Base-by-base conservation (phyloP, 2,888 invertebrate species). In the Metallyticus violacea region DNA sequence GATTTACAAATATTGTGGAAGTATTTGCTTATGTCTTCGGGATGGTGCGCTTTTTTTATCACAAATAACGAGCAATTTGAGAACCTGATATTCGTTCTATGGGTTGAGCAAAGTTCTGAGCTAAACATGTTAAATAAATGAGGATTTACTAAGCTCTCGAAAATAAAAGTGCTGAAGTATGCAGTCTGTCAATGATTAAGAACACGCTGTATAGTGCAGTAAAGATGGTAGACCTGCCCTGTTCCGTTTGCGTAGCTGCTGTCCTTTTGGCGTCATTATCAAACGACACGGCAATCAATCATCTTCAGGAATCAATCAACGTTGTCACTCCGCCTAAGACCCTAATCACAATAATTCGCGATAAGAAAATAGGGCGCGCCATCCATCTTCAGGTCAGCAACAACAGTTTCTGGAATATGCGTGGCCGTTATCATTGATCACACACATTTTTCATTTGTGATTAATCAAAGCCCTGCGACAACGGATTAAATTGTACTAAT, bases 281-380 rank as follows among this genome's bases (percentile, higher is more conserved):
- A 83, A 83, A 77, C 83, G 77, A 83, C 77, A 77, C 77, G 77
- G 76, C 83, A 77, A 83, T 83, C 83, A 83, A 83, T 83, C 83
- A 83, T 83, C 77, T 83, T 83, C 76, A 77, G 83, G 83, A 83
- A 83, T 83, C 83, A 83, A 83, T 83, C 83, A 83, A 83, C 77
- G 28, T n/a, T 83, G 83, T 83, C 83, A 83, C 76, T 77, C 29
- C 77, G 77, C 77, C 83, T 28, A 28, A 83, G 40, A 83, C 77
- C 77, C 83, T 83, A 83, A 77, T 83, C 83, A 83, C 83, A 28
- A 83, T 83, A 77, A 83, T 77, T 27, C 29, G 77, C 30, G 83
- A 83, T 83, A 83, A 83, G 77, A 77, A 83, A 77, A 83, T 83
- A 83, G 83, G 83, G 9, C 77, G 83, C 83, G n/a, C 76, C 76